Conservation (phyloP, 2,113 vertebrate species). For the Hemiprocne comata region DNA sequence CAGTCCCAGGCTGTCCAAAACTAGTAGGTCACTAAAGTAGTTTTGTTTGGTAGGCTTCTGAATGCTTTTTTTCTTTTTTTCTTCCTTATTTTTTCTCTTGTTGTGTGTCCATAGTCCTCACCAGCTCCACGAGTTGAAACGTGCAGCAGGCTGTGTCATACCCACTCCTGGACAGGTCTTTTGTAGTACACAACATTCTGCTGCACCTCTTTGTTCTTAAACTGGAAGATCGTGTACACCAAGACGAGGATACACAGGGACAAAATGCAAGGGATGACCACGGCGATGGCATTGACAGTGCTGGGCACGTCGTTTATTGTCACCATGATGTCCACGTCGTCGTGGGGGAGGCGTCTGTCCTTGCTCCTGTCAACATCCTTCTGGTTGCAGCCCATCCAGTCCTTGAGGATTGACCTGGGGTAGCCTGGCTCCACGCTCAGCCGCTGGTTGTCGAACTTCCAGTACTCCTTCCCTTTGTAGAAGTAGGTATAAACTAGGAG, state of each 20-base stretch:
- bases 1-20: constrained; percentile 63
- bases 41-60: constrained; percentile 59
- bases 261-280: constrained; percentile 97
- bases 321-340: constrained; percentile 97
- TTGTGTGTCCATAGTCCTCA: constrained; percentile 63
- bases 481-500: constrained; percentile 96
- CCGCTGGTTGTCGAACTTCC: constrained; percentile 99
- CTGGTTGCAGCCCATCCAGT: constrained; percentile 99
- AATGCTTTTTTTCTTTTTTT: neutral
- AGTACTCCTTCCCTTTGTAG: constrained; percentile 98
- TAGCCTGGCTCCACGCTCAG: constrained; percentile 94
- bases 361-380: constrained; percentile 91
- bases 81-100: neutral
- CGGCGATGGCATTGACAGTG: constrained; percentile 95
- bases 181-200: constrained; percentile 95
- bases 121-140: constrained; percentile 41
- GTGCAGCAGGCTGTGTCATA: constrained; percentile 83
- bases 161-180: constrained; percentile 98
- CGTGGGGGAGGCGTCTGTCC: constrained; percentile 88
- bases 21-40: constrained; percentile 57
- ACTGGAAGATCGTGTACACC: constrained; percentile 98
- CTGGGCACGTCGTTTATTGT: constrained; percentile 93
- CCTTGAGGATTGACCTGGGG: constrained; percentile 92
- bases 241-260: constrained; percentile 97
- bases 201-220: constrained; percentile 97